These are phyloP conservation scores for Nasonia giraulti DNA, from an alignment of 1,140 invertebrate species.

Conservation along the genomic window DNA sequence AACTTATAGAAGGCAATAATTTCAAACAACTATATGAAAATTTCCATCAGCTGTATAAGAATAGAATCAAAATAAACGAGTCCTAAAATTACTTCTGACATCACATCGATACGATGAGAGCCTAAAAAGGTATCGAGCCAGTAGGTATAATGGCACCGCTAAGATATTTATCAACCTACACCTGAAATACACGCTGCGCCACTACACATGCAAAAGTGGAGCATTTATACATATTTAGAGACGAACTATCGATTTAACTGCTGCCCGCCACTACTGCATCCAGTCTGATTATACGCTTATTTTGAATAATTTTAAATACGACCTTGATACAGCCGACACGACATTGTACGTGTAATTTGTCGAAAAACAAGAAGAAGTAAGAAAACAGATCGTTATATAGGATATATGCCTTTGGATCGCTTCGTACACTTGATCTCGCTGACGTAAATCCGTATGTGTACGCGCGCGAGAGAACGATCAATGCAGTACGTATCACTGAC, in stretches of 20 bases:
- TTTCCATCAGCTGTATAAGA: too few relatives aligned
- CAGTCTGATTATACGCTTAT: not conserved
- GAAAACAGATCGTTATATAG: not conserved
- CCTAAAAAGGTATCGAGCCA: not conserved
- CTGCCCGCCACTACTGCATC: not conserved
- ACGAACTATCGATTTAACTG: not conserved
- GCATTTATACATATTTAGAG: not conserved
- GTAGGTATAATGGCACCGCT: not conserved
- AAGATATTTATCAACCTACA: not conserved
- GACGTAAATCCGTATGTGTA: not conserved
- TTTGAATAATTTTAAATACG: slow-evolving; percentile 13
- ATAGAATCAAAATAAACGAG: not conserved
- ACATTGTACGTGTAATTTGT: not conserved
- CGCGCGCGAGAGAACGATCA: not conserved
- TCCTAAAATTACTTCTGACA: too few relatives aligned
- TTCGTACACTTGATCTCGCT: not conserved
- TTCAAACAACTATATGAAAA: too few relatives aligned
- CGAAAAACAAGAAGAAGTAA: not conserved
- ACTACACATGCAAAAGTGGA: not conserved
- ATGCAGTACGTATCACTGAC: not conserved
- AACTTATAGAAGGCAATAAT: too few relatives aligned
- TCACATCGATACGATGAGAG: too few relatives aligned
- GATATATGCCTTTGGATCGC: not conserved
- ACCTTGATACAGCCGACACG: not conserved
- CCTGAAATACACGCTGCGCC: not conserved